These are phyloP conservation scores for Zaprionus davidi DNA, from an alignment of 1,140 invertebrate species.

Conservation along the genomic window DNA sequence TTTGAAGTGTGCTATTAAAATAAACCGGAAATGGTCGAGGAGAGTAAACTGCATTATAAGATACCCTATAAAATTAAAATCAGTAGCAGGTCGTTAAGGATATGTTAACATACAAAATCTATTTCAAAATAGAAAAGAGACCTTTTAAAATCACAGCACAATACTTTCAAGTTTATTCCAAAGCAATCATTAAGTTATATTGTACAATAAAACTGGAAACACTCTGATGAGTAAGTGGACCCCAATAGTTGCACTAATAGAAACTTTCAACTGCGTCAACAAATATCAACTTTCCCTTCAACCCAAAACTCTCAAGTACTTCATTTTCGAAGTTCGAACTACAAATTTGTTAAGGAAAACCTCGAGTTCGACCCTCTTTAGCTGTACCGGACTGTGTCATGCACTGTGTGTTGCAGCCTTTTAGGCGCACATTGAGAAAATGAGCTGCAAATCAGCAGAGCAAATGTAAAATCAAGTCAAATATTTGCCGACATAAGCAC, in stretches of 20 bases:
- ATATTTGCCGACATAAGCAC: constrained; percentile 60
- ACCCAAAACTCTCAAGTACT: not conserved
- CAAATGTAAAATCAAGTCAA: constrained; percentile 58
- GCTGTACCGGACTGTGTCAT: too few species aligned
- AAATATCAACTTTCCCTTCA: not conserved
- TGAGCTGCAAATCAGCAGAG: constrained; percentile 44
- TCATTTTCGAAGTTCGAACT: not conserved
- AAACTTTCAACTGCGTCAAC: not conserved
- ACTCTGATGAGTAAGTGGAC: not conserved
- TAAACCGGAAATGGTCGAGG: not conserved
- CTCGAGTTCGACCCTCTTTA: not conserved
- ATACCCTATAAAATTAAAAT: too few species aligned
- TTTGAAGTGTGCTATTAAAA: not conserved
- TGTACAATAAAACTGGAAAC: not conserved
- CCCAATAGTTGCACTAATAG: not conserved
- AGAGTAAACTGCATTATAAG: not conserved
- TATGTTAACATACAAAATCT: not conserved
- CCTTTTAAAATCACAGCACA: not conserved
- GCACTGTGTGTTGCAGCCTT: constrained; percentile 29
- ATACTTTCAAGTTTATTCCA: not conserved
- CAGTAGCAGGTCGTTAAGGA: fast-evolving
- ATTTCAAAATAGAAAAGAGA: not conserved
- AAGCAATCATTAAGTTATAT: not conserved
- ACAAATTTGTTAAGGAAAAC: constrained; percentile 9
- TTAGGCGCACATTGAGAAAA: constrained; percentile 40